Percentiles rank a stretch among this genome's conserved stretches.
Conservation (phyloP, 1,140 invertebrate species). For the Drosophila hydei region DNA sequence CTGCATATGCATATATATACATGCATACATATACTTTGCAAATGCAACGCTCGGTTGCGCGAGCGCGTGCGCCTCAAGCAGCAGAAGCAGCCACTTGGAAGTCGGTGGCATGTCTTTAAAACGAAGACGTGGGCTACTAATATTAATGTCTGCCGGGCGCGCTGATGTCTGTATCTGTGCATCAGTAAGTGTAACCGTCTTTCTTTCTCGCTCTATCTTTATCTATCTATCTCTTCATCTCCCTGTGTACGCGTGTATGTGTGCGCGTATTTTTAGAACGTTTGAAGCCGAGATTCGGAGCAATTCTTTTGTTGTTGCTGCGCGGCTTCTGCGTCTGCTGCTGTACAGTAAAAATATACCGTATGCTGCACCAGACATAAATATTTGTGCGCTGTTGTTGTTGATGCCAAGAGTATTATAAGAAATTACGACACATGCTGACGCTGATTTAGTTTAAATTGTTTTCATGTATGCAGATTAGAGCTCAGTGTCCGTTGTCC, state of each 20-base stretch:
- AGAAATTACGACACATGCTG: slow-evolving; percentile 44
- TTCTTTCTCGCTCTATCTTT: not conserved
- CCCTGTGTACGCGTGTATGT: not conserved
- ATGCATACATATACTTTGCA: slow-evolving; percentile 13
- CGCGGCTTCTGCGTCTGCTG: not conserved
- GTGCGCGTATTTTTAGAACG: slow-evolving; percentile 61
- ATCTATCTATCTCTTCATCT: not conserved
- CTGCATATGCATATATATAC: slow-evolving; percentile 4
- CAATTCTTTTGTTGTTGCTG: slow-evolving; percentile 41
- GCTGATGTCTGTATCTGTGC: slow-evolving; percentile 36
- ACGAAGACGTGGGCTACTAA: slow-evolving; percentile 44
- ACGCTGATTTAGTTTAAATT: slow-evolving; percentile 43
- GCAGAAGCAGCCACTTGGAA: slow-evolving; percentile 16
- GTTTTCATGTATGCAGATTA: slow-evolving; percentile 33
- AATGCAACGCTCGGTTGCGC: slow-evolving; percentile 29
- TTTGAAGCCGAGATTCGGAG: slow-evolving; percentile 39
- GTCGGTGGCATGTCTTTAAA: slow-evolving; percentile 33
- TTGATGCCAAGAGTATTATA: slow-evolving; percentile 34
- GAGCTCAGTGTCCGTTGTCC: slow-evolving; percentile 19
- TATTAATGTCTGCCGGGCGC: slow-evolving; percentile 46
- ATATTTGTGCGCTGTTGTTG: slow-evolving; percentile 24
- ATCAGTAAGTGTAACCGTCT: not conserved
- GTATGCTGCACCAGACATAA: slow-evolving; percentile 60
- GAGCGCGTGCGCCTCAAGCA: slow-evolving; percentile 19
- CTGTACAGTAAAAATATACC: slow-evolving; percentile 72